phyloP scores from a whole-genome alignment of 2,888 invertebrate genomes.

The Brachyopa scutellaris region DNA sequence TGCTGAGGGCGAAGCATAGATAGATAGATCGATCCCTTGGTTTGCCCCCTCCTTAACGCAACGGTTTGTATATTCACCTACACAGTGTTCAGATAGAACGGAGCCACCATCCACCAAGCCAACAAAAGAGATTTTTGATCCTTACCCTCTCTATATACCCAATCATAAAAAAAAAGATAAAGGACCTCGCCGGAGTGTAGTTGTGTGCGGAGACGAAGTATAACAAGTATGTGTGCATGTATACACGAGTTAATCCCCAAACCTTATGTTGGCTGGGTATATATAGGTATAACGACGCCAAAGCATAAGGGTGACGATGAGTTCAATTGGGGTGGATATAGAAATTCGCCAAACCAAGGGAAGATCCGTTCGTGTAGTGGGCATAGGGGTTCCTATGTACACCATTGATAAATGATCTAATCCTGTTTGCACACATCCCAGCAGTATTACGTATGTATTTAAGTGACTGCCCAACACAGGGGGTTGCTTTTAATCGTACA shows the following conservation, averaged over 20 bases:
- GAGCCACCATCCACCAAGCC: background rate
- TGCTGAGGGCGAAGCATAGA: slow-evolving; percentile 34
- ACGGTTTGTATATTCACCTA: slow-evolving; percentile 10
- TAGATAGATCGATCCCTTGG: slow-evolving; percentile 67
- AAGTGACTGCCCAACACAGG: background rate
- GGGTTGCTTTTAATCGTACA: slow-evolving; percentile 7
- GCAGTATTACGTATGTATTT: background rate
- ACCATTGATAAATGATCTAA: slow-evolving; percentile 60
- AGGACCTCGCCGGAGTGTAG: background rate
- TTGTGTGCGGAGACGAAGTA: background rate
- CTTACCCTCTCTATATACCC: slow-evolving; percentile 28
- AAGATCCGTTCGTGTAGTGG: slow-evolving; percentile 22
- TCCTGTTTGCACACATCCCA: slow-evolving; percentile 11
- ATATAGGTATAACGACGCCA: too few relatives aligned
- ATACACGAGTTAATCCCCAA: slow-evolving; percentile 31
- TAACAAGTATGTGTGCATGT: too few relatives aligned
- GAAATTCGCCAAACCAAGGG: slow-evolving; percentile 23
- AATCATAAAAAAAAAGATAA: background rate
- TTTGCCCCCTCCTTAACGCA: slow-evolving; percentile 18
- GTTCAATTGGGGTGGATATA: slow-evolving; percentile 30
- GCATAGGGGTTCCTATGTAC: background rate
- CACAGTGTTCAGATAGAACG: background rate
- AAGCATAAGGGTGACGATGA: slow-evolving; percentile 20
- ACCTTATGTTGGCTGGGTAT: background rate
- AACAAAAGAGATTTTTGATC: slow-evolving; percentile 63